Base-by-base conservation (phyloP, 1,140 invertebrate genomes). In the Microplitis mediator region DNA sequence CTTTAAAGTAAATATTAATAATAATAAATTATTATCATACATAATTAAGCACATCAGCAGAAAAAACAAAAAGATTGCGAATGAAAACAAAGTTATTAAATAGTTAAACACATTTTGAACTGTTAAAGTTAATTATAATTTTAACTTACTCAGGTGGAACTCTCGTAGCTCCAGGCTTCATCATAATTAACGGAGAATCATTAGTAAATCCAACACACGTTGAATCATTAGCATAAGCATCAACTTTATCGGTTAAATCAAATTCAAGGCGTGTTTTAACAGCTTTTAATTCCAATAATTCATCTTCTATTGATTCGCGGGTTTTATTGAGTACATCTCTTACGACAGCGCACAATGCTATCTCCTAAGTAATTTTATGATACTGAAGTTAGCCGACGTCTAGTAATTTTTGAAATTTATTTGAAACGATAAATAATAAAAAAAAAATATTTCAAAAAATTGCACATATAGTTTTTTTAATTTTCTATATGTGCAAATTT, bases 171-270 rank as follows among this genome's bases (percentile, higher is more conserved):
- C 93, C 93, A 6, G 91, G 90, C 76, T 89, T 90, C 77, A 93
- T 93, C 80, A 93, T 79, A 23, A 93, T 89, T 0, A 89, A 89
- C 11, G 87, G 87, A 1, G 92, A 92, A 73, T 89, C 88, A 60
- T 91, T 91, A 56, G 89, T 90, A 8, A 94, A 79, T n/a, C 89
- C 84, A 31, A 90, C 77, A 77, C 92, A 93, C 0, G 86, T 81
- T 0, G 90, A 82, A 73, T 96, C 95, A 4, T 94, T 92, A 77
- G 93, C 90, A 79, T 94, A 92, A 3, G 95, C 90, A 83, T 94
- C 91, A 64, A 91, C 90, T 88, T 97, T 97, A 80, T 97, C 94
- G 75, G 94, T 95, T 94, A 95, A 96, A 81, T 97, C 95, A 76
- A 91, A 92, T 86, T 97, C 95, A 54, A 96, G 87, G 23, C 92